Base-by-base conservation (phyloP, 2,113 vertebrate species). In the Macquaria ambigua region DNA sequence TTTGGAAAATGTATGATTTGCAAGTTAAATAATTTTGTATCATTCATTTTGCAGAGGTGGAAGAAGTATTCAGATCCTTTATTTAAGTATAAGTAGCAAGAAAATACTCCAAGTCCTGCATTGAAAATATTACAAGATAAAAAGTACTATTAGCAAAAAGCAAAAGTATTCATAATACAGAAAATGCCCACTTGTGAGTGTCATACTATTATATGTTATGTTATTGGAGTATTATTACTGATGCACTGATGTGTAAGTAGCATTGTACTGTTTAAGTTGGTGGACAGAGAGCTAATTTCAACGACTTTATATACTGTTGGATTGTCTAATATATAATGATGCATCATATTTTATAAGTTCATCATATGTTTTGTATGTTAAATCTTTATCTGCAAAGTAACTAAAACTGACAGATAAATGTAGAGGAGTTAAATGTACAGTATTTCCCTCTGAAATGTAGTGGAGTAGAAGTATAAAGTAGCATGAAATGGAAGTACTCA, bases 351-450 rank as follows among this genome's bases (percentile, higher is more conserved):
- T 77, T 31, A 31, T n/a, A 11, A 68, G 3, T 3, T 58, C 6
- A 6, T 70, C 8, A 8, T 28, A 8, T 61, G n/a, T 72, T 75
- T 69, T 69, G 9, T 37, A 14, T 62, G 8, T 37, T 5, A 77
- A 62, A 81, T 55, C 5, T 34, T 34, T 25, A 46, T 41, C 18
- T 25, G 8, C 25, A 34, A 25, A 52, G 16, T 61, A 16, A 46
- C 37, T 28, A 2, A 63, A 59, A 31, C 9, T 43, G 34, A 31
- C 34, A 74, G 23, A 55, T 67, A 53, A 71, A 68, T 79, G 28
- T 34, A 8, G 2, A 25, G 37, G 1, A 23, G 39, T 0, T 4
- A 50, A 55, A 61, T 43, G 2, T 3, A 10, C 4, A 18, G 8
- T 16, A 53, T 59, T 46, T 69, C 3, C 23, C 9, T 46, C 10